Base-by-base conservation (phyloP, 2,888 invertebrate genomes). In the Apoderus coryli region DNA sequence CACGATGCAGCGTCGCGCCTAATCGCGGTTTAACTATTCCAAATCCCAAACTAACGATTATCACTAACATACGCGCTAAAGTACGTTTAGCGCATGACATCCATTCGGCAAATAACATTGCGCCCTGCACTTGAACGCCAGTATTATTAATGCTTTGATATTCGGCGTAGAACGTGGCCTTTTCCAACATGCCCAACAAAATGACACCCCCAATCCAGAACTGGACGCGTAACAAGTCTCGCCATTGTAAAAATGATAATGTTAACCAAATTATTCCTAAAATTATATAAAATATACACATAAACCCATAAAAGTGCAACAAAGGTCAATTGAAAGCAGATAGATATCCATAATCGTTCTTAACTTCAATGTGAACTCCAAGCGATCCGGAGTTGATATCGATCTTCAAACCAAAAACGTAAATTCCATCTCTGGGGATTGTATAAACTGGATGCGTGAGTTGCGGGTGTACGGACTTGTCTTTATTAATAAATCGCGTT, bases 121-220 rank as follows among this genome's bases (percentile, higher is more conserved):
- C 81, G 10, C 75, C 74, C 39, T 66, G 63, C 1, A 75, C 70
- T 33, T 70, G 60, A 9, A 36, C 44, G 14, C 76, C 85, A 3
- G 71, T 72, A 11, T 65, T 67, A 51, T 82, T 80, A 29, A 84
- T 67, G 29, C 71, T 75, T 44, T 78, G 72, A 59, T 84, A 92
- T 45, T 92, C 88, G 0, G 80, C 86, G 50, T 88, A 85, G 57
- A 86, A 93, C 0, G 86, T 80, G 3, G 92, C 88, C 52, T 78
- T 81, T 57, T 84, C 84, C 16, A 82, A 49, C 80, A 82, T 80
- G 24, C 90, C 86, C 2, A 90, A 60, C 7, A 90, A 59, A 32
- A 90, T 86, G 7, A 90, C 88, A 14, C 75, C 88, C 4, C 89
- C 90, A 50, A 95, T 89, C 90, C 92, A 93, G 60, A 89, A 92